Percentiles rank a stretch among this genome's conserved stretches.
These are phyloP conservation scores for Harpegnathos saltator DNA, from an alignment of 1,140 invertebrate genomes.

Conservation along the genomic window DNA sequence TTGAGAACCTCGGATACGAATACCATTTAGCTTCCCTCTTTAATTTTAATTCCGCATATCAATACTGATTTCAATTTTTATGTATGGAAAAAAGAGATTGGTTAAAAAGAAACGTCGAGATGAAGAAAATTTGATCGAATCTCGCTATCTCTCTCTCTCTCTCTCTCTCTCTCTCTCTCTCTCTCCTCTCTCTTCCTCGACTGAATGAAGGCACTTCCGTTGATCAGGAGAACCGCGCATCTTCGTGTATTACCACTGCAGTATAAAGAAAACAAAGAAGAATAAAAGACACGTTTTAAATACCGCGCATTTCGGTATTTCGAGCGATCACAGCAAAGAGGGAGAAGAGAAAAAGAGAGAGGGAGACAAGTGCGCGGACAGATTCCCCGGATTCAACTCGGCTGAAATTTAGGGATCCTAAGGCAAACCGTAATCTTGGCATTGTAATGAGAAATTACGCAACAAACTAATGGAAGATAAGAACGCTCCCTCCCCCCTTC, in stretches of 20 bases:
- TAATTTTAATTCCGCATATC: too few species aligned
- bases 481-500: constrained; percentile 55
- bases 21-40: too few species aligned
- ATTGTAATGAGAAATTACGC: constrained; percentile 59
- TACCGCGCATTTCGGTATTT: neutral
- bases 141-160: too few species aligned
- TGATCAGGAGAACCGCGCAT: neutral
- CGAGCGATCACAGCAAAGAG: neutral
- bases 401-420: constrained; percentile 34
- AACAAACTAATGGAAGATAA: constrained; percentile 34
- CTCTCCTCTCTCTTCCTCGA: too few species aligned
- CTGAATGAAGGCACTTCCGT: neutral
- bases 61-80: too few species aligned
- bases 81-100: too few species aligned
- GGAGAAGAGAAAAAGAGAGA: neutral
- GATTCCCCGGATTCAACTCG: neutral
- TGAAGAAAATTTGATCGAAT: too few species aligned
- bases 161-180: too few species aligned
- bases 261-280: constrained; percentile 15
- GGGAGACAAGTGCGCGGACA: neutral
- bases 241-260: neutral
- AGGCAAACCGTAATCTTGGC: constrained; percentile 50
- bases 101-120: too few species aligned
- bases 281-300: neutral
- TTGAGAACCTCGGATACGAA: too few species aligned